A percentile compares a stretch with the other conserved stretches of the same genome.
These are phyloP conservation scores for Anomalospiza imberbis DNA, from an alignment of 2,797 vertebrate genomes.

Conservation along the genomic window DNA sequence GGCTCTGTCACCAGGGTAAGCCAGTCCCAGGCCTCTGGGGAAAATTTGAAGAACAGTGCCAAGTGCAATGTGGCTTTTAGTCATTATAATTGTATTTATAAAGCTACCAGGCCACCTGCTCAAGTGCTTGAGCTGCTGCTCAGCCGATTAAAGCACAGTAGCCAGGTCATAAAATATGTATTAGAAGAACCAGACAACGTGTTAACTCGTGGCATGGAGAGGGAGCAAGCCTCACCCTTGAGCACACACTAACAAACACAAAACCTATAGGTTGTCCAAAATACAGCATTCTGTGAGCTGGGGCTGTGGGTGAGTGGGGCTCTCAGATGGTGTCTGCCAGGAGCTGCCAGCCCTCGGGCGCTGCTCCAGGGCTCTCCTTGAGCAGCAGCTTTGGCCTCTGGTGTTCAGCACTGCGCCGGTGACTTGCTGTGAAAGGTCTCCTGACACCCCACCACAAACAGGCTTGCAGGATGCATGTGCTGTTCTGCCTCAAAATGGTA, in stretches of 20 bases:
- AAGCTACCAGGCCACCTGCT: conserved; percentile 53
- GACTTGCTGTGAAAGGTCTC: not conserved
- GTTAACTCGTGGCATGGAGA: not conserved
- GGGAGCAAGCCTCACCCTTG: not conserved
- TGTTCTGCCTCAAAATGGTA: not conserved
- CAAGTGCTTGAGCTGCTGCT: not conserved
- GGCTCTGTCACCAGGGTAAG: not conserved
- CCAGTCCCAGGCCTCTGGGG: not conserved
- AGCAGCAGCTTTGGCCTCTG: not conserved
- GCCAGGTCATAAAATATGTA: conserved; percentile 46
- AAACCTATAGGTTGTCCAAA: not conserved
- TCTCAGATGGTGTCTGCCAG: not conserved
- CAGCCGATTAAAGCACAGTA: not conserved
- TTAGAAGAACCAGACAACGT: conserved; percentile 1
- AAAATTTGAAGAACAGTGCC: not conserved
- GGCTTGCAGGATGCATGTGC: not conserved
- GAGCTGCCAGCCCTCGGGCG: not conserved
- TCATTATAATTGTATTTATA: conserved; percentile 47
- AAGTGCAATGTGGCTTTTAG: conserved; percentile 43
- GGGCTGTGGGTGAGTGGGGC: not conserved
- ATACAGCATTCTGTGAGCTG: not conserved
- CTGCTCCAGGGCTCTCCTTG: not conserved
- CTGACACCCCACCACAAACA: not conserved
- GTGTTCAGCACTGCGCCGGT: not conserved
- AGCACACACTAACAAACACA: not conserved